phyloP scores from a whole-genome alignment of 1,140 invertebrate genomes.

The Aethina tumida region DNA sequence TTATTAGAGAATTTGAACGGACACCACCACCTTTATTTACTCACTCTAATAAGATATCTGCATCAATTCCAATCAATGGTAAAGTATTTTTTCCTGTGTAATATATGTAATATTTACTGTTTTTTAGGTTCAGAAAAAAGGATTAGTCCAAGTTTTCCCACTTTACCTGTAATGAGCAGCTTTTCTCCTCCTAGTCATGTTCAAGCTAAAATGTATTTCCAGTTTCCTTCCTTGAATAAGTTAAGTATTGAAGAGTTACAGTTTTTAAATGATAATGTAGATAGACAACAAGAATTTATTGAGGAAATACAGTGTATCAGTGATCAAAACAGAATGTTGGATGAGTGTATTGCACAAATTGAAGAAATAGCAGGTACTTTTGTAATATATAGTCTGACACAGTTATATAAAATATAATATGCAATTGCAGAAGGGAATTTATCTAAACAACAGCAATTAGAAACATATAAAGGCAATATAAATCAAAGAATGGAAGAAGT shows the following conservation, averaged over 20 bases:
- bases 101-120: too few species aligned
- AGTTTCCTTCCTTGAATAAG: conserved; percentile 55
- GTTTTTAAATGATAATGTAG: conserved; percentile 53
- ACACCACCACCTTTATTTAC: conserved; percentile 44
- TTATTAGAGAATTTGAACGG: conserved; percentile 64
- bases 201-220: conserved; percentile 7
- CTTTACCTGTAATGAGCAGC: conserved; percentile 17
- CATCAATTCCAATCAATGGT: conserved; percentile 37
- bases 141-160: conserved; percentile 26
- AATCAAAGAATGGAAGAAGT: conserved; percentile 53
- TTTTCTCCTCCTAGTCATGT: conserved; percentile 25
- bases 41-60: conserved; percentile 32
- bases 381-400: conserved; percentile 14
- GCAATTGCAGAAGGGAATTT: conserved; percentile 51
- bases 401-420: conserved; percentile 9
- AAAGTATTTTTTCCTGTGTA: conserved; percentile 10
- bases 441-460: conserved; percentile 51
- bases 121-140: conserved; percentile 24
- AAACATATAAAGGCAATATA: conserved; percentile 49
- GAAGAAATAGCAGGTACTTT: conserved; percentile 62
- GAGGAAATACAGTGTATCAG: conserved; percentile 54
- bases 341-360: conserved; percentile 59
- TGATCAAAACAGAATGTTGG: conserved; percentile 55
- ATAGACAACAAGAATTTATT: conserved; percentile 59
- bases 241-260: conserved; percentile 58